Base-by-base conservation (phyloP, 2,113 vertebrate species). In the Reinhardtius hippoglossoides region DNA sequence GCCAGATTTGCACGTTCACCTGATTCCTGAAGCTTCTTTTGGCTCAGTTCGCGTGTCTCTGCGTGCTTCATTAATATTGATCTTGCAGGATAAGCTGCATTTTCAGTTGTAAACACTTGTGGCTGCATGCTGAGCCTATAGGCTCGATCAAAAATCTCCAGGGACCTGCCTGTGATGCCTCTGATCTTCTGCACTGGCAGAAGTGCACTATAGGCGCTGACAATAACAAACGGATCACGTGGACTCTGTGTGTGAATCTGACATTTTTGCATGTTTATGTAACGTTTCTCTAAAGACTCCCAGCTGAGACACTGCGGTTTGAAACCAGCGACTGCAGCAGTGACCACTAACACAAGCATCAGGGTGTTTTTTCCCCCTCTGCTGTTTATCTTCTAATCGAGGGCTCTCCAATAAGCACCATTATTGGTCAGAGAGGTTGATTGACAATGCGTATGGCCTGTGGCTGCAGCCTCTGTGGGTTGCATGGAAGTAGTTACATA, bases 211-310 rank as follows among this genome's bases (percentile, higher is more conserved):
- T 54, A 44, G 37, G 24, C 24, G 37, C 18, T 82, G 78, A 92
- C 90, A 93, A 92, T 86, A 94, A 94, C 92, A 93, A 83, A 88
- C 65, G 10, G 64, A 71, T 93, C 93, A 94, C 91, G 90, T 93
- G 93, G 84, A 44, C 63, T 64, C 61, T 42, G 58, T 86, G 82
- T 61, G 83, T 57, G 56, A 50, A 44, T 86, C 42, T 85, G 76
- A 48, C 78, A 78, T 78, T 85, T 50, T 0, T 18, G 16, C 46
- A 7, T 5, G 46, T 50, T 94, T 94, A 95, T 92, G 86, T 94
- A 94, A 94, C 91, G 56, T 78, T 83, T 81, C 56, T 46, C 61
- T 35, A 24, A 46, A 67, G 35, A 86, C 31, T 54, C 50, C 18
- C 6, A n/a, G 18, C 20, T 54, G 50, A 35, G 56, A 78, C 71